Base-by-base conservation (phyloP, 2,888 invertebrate genomes). In the Drosophila prolongata region DNA sequence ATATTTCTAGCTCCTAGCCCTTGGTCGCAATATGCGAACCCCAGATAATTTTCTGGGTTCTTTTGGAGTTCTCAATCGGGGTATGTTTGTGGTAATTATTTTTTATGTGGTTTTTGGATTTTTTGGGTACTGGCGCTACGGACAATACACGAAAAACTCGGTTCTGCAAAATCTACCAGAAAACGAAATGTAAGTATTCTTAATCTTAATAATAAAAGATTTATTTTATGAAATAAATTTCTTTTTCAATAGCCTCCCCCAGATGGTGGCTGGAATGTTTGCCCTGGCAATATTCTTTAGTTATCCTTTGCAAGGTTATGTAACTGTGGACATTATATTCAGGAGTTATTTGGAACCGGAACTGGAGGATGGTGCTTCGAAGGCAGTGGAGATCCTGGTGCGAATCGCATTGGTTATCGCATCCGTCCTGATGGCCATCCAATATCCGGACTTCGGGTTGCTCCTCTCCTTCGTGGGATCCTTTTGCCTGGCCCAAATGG, bases 271-370 rank as follows among this genome's bases (percentile, higher is more conserved):
- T 85, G 76, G 95, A 19, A 95, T 96, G 95, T 96, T 96, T 66
- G 96, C 96, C 0, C 91, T 96, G 0, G 96, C 96, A 30, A 97
- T 99, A 60, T 98, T 98, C 93, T 94, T 98, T 74, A 97, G 98
- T 0, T 99, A 98, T 93, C 95, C 96, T 42, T 94, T 99, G 3
- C 98, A 98, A 92, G 98, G 99, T 92, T 99, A 98, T 92, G 98
- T 99, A 2, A 97, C 98, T 0, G 96, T 98, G 94, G 96, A 97
- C 87, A 97, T 99, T 67, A 96, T 98, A 77, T 98, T 98, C 97
- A 75, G 86, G 42, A 91, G 88, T 1, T 92, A 92, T 62, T 72
- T 93, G 60, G 88, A 61, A 3, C 70, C 70, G 0, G 43, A 43
- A 0, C 24, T 83, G 4, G 58, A 62, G 5, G 61, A 70, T 2